These are phyloP conservation scores for Isichthys henryi DNA, from an alignment of 2,113 vertebrate species.

Conservation along the genomic window DNA sequence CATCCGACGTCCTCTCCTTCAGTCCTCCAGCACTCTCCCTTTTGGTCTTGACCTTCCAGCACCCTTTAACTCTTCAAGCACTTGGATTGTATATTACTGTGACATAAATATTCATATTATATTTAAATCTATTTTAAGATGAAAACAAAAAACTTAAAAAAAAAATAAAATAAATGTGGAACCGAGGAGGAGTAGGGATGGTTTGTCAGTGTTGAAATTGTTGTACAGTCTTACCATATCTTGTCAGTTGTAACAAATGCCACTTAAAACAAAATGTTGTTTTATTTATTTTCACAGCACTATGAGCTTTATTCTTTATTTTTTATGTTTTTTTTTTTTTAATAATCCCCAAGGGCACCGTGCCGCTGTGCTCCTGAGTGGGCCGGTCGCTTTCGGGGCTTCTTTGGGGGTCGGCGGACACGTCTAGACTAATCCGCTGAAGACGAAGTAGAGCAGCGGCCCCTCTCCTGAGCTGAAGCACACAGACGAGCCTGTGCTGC, in stretches of 20 bases:
- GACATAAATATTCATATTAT: constrained; percentile 64
- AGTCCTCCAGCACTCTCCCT: constrained; percentile 15
- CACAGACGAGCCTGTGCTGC: background rate
- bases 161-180: constrained; percentile 34
- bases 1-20: constrained; percentile 55
- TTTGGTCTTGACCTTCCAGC: constrained; percentile 34
- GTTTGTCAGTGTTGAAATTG: constrained; percentile 42
- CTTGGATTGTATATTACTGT: constrained; percentile 67
- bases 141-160: constrained; percentile 44
- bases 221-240: constrained; percentile 40
- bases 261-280: constrained; percentile 35
- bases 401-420: background rate
- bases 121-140: constrained; percentile 66
- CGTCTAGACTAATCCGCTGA: background rate
- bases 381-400: background rate
- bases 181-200: constrained; percentile 32
- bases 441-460: background rate
- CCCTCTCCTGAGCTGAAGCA: background rate
- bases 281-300: constrained; percentile 48
- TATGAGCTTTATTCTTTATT: constrained; percentile 37
- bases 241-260: constrained; percentile 41
- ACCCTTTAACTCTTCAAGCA: constrained; percentile 59
- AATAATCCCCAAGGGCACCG: background rate
- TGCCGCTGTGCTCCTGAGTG: background rate
- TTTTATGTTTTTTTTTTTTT: background rate